Base-by-base conservation (phyloP, 2,113 vertebrate species). In the Platichthys flesus region DNA sequence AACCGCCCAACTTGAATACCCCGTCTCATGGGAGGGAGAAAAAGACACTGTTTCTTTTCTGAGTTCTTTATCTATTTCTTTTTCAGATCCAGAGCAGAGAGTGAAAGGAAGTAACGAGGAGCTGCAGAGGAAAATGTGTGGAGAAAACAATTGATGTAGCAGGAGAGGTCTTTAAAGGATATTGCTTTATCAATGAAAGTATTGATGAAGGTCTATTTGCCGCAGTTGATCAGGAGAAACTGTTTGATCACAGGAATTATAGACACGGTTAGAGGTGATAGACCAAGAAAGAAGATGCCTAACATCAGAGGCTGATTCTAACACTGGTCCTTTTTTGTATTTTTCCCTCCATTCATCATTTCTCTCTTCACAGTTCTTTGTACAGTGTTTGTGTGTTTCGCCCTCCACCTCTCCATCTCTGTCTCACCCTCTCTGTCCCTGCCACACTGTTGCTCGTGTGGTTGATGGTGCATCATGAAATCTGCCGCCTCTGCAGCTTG, bases 381-480 rank as follows among this genome's bases (percentile, higher is more conserved):
- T 42, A 26, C 45, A 35, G 37, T 45, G 35, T 16, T 5, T 15
- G 12, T n/a, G 52, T 72, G 56, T 63, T 14, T 35, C 71, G 59
- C 64, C 54, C 63, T 28, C 58, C n/a, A 1, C 71, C 72, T 68
- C 37, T 2, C 70, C 61, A 61, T 23, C 20, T 65, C 57, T 79
- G 71, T 82, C 67, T 79, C 81, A 59, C 71, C 56, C 37, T 71
- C 61, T 78, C 73, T 67, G 35, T 78, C 61, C 54, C 16, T 37
- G 67, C 56, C 56, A 56, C 68, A 24, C 66, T 62, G 16, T 52
- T 60, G 64, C 74, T 68, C 20, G 37, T 88, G 76, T 76, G 74
- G 84, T 84, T 90, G 79, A 78, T 84, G 79, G 73, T 45, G 62
- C 82, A 72, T 92, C 85, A 80, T 69, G 57, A 85, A 85, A 79